Evolutionary conservation across 2,888 invertebrate genomes (phyloP).

Genomic region (Hyposoter dolosus): DNA sequence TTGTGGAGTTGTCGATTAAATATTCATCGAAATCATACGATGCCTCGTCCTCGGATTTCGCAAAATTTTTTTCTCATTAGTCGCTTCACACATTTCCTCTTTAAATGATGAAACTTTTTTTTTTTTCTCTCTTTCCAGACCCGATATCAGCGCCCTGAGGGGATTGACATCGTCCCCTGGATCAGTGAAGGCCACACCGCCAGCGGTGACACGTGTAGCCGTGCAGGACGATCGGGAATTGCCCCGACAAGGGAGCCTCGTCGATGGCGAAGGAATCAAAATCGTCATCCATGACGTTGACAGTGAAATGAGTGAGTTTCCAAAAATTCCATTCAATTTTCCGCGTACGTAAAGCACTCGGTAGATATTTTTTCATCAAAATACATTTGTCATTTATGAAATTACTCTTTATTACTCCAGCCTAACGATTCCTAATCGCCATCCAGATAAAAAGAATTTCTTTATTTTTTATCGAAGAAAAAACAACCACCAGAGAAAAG

Average conservation of each 20-base stretch:
- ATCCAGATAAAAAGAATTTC: not conserved
- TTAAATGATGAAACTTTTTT: not conserved
- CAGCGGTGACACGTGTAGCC: constrained; percentile 87
- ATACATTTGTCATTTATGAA: not conserved
- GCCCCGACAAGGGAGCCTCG: constrained; percentile 92
- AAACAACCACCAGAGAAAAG: not conserved
- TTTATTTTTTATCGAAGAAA: not conserved
- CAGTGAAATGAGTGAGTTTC: constrained; percentile 82
- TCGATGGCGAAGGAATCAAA: constrained; percentile 96
- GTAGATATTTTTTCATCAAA: not conserved
- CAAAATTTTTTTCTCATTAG: not conserved
- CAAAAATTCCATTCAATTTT: not conserved
- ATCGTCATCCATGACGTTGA: constrained; percentile 97
- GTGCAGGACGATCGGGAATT: constrained; percentile 88
- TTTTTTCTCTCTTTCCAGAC: constrained; percentile 85
- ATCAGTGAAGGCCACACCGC: constrained; percentile 84
- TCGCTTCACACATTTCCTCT: too few species aligned
- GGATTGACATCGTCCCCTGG: constrained; percentile 85
- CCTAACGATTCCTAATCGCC: not conserved
- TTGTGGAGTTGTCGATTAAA: not conserved
- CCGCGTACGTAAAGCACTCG: not conserved
- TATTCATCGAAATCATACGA: not conserved
- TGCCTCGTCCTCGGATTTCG: not conserved
- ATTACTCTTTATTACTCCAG: not conserved
- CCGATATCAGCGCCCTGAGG: constrained; percentile 88